Evolutionary conservation across 2,113 vertebrate species (phyloP).

Genomic region (Sebastes schlegelii): DNA sequence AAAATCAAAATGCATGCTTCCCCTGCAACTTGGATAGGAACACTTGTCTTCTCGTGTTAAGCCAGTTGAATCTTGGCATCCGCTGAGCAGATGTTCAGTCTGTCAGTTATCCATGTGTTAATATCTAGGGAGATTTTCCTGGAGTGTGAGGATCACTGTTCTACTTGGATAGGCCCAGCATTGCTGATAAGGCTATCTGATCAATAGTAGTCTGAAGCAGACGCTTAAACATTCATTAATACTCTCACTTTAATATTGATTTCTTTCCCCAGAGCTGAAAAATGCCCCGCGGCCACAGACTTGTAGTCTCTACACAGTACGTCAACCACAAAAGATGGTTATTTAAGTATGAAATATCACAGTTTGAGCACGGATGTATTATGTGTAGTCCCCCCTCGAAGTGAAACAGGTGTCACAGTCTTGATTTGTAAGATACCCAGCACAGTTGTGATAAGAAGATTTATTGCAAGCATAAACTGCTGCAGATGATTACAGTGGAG

Average conservation of each 20-base stretch:
- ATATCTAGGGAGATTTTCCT: constrained; percentile 45
- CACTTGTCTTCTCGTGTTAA: constrained; percentile 5
- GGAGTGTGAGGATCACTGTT: constrained; percentile 49
- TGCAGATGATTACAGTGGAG: constrained; percentile 71
- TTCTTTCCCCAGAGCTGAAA: constrained; percentile 35
- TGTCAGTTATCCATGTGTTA: constrained; percentile 54
- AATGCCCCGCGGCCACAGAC: constrained; percentile 42
- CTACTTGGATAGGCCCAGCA: constrained; percentile 42
- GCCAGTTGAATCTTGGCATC: constrained; percentile 18
- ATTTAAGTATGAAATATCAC: constrained; percentile 71
- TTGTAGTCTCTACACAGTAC: constrained; percentile 46
- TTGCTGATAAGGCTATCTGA: constrained; percentile 53
- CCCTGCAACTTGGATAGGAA: constrained; percentile 7
- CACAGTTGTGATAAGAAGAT: constrained; percentile 69
- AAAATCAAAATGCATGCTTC: constrained; percentile 4
- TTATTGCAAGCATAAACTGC: constrained; percentile 72
- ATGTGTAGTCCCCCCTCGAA: constrained; percentile 41
- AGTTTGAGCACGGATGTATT: constrained; percentile 45
- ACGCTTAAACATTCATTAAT: constrained; percentile 78
- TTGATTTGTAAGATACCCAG: constrained; percentile 67
- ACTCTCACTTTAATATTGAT: constrained; percentile 71
- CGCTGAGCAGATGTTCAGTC: constrained; percentile 37
- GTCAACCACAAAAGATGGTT: constrained; percentile 66
- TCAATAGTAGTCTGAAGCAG: constrained; percentile 69
- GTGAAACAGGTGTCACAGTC: constrained; percentile 66